A percentile compares a stretch with the other conserved stretches of the same genome.
Conservation (phyloP, 2,888 invertebrate species). For the Drosophila barbarae region DNA sequence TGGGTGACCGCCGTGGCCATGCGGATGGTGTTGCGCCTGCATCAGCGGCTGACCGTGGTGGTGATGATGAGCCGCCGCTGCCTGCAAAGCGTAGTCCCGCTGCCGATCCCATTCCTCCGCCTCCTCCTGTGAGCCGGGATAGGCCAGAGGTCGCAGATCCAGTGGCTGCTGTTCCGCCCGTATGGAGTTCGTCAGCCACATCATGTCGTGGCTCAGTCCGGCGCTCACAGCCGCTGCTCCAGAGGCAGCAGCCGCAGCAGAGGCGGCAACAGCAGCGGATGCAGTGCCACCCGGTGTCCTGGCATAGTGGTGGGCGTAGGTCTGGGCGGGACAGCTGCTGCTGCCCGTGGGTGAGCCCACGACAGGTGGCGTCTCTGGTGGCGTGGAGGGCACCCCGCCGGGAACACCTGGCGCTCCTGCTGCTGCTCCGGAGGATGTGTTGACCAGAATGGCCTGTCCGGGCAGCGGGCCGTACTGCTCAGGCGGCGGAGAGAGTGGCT, state of each 20-base stretch:
- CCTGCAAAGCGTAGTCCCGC: constrained; percentile 82
- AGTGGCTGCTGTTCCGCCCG: constrained; percentile 85
- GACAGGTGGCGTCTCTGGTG: constrained; percentile 91
- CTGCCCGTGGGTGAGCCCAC: constrained; percentile 81
- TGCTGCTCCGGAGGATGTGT: constrained; percentile 65
- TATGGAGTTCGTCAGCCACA: constrained; percentile 88
- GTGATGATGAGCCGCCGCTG: constrained; percentile 64
- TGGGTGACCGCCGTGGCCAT: constrained; percentile 62
- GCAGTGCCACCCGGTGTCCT: constrained; percentile 24
- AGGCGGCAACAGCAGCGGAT: constrained; percentile 44
- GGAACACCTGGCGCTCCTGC: constrained; percentile 69
- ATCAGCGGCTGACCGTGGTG: constrained; percentile 73
- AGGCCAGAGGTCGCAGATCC: constrained; percentile 89
- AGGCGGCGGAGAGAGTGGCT: constrained; percentile 84
- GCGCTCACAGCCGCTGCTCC: constrained; percentile 67
- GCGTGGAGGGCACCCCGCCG: constrained; percentile 88
- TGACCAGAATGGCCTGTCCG: constrained; percentile 81
- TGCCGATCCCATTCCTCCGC: constrained; percentile 85
- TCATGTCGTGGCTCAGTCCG: constrained; percentile 86
- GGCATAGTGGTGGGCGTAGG: constrained; percentile 67
- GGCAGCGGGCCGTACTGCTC: constrained; percentile 83
- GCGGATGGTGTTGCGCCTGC: constrained; percentile 74
- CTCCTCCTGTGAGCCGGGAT: constrained; percentile 80
- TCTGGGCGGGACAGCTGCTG: constrained; percentile 72
- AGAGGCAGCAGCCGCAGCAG: constrained; percentile 42